Evolutionary conservation across 2,797 vertebrate genomes (phyloP).

Genomic region (Threskiornis aethiopicus): DNA sequence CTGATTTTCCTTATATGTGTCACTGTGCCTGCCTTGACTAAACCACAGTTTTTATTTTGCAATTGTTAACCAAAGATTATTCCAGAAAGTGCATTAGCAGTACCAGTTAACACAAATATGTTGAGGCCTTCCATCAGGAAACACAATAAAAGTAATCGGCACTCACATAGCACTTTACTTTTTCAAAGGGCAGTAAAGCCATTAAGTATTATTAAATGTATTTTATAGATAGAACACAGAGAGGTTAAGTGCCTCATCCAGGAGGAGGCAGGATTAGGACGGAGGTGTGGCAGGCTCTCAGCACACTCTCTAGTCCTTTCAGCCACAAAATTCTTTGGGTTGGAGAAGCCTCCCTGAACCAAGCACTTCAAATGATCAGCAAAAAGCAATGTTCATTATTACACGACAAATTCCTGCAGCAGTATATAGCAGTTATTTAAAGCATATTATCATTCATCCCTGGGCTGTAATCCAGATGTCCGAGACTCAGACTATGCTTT

Average conservation of each 20-base stretch:
- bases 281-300: background rate
- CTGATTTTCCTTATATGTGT: background rate
- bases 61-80: conserved; percentile 25
- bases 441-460: background rate
- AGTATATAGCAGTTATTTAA: background rate
- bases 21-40: background rate
- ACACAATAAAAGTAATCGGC: conserved; percentile 53
- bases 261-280: conserved; percentile 8
- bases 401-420: background rate
- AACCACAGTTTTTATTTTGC: background rate
- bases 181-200: conserved; percentile 42
- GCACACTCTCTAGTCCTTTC: background rate
- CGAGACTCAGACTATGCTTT: background rate
- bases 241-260: conserved; percentile 34
- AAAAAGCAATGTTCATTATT: background rate
- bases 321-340: background rate
- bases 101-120: conserved; percentile 24
- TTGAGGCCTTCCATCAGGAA: conserved; percentile 23
- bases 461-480: background rate
- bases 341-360: background rate
- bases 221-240: conserved; percentile 40
- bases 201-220: conserved; percentile 63
- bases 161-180: conserved; percentile 47
- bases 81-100: conserved; percentile 56
- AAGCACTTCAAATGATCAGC: background rate